phyloP scores from a whole-genome alignment of 2,797 vertebrate genomes.

The Rhinoraja longicauda region DNA sequence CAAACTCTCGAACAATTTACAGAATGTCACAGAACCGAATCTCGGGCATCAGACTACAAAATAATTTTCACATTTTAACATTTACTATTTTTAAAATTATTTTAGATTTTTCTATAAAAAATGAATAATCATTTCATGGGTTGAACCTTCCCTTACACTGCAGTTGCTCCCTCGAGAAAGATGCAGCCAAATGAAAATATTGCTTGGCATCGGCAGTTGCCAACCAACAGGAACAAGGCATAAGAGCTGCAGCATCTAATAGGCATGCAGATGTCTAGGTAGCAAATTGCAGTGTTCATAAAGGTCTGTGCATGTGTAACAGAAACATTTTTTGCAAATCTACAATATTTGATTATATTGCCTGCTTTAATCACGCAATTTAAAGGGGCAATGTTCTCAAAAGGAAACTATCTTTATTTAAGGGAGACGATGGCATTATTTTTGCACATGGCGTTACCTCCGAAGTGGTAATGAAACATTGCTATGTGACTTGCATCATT shows the following conservation, averaged over 20 bases:
- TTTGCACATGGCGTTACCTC: not conserved
- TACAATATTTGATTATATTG: not conserved
- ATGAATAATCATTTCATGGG: constrained; percentile 4
- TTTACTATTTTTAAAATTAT: constrained; percentile 3
- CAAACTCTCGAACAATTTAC: constrained; percentile 25
- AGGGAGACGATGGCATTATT: not conserved
- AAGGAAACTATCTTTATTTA: not conserved
- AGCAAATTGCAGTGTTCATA: not conserved
- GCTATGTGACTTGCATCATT: not conserved
- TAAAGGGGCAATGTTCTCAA: not conserved
- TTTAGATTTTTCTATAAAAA: not conserved
- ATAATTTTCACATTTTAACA: not conserved
- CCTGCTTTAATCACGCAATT: not conserved
- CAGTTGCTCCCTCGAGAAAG: constrained; percentile 1
- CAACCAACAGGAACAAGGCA: constrained; percentile 60
- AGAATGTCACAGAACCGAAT: constrained; percentile 9
- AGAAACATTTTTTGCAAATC: not conserved
- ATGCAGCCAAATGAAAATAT: constrained; percentile 23
- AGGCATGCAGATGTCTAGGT: constrained; percentile 43
- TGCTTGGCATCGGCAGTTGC: constrained; percentile 47
- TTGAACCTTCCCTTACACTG: not conserved
- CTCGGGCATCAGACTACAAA: not conserved
- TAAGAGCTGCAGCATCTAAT: constrained; percentile 65
- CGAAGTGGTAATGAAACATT: not conserved
- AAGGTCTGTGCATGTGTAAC: not conserved